These are phyloP conservation scores for Heteropelma amictum DNA, from an alignment of 2,888 invertebrate genomes.

Conservation along the genomic window DNA sequence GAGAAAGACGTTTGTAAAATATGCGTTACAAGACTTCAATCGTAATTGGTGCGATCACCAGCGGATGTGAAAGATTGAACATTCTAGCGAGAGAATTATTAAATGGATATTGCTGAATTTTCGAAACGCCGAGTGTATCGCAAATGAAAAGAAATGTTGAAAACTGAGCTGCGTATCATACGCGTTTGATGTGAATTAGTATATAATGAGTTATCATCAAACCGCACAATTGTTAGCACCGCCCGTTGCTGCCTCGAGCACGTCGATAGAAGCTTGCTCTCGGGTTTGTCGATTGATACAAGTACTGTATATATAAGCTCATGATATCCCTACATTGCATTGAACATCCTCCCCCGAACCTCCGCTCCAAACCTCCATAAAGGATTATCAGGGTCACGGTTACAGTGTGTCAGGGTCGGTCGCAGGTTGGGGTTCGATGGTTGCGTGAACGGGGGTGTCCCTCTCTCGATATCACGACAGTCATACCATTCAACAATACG, in stretches of 20 bases:
- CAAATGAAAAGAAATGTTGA: too few species aligned
- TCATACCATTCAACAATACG: constrained; percentile 18
- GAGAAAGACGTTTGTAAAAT: not conserved
- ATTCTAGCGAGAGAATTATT: not conserved
- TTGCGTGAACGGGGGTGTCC: constrained; percentile 55
- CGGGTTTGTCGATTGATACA: constrained; percentile 50
- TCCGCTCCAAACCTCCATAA: constrained; percentile 28
- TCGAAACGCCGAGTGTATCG: too few species aligned
- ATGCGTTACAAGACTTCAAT: not conserved
- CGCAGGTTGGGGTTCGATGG: constrained; percentile 41
- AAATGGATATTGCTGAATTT: not conserved
- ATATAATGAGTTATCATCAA: constrained; percentile 13
- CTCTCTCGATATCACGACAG: constrained; percentile 36
- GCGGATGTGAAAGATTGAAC: not conserved
- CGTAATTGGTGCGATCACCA: too few species aligned
- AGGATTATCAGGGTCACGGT: constrained; percentile 70
- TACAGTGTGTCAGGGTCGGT: constrained; percentile 71
- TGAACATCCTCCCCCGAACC: constrained; percentile 17
- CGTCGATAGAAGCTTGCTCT: constrained; percentile 15
- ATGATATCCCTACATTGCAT: constrained; percentile 42
- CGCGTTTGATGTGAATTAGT: not conserved
- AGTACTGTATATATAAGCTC: constrained; percentile 38
- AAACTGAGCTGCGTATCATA: too few species aligned
- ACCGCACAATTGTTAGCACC: not conserved
- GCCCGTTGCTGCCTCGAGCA: constrained; percentile 24